phyloP scores from a whole-genome alignment of 2,113 vertebrate species.

The Cavia porcellus region DNA sequence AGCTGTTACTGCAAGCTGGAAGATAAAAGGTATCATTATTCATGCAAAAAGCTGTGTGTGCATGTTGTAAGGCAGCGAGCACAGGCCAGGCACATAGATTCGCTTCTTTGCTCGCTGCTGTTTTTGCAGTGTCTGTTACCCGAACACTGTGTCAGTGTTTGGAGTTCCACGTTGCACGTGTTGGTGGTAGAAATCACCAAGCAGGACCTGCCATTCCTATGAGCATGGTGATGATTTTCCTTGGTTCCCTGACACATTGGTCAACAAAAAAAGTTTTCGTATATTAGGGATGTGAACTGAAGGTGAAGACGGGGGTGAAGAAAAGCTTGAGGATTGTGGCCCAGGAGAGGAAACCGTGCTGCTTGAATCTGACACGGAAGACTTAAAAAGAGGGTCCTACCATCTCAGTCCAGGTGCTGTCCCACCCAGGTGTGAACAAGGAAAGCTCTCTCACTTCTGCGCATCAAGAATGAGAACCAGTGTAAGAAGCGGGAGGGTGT shows the following conservation, averaged over 20 bases:
- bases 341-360: slow-evolving; percentile 10
- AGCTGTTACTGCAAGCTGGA: not conserved
- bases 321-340: not conserved
- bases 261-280: not conserved
- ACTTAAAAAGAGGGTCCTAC: not conserved
- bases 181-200: not conserved
- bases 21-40: slow-evolving; percentile 44
- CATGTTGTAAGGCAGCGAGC: not conserved
- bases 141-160: not conserved
- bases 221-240: not conserved
- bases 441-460: not conserved
- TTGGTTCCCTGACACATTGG: not conserved
- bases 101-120: not conserved
- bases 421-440: not conserved
- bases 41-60: not conserved
- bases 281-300: not conserved
- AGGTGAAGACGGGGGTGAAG: not conserved
- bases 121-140: not conserved
- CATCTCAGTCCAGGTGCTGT: not conserved
- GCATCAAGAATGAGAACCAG: not conserved
- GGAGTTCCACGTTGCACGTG: not conserved
- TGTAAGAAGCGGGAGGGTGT: not conserved
- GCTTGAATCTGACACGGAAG: not conserved
- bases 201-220: not conserved
- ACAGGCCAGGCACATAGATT: not conserved